phyloP scores from a whole-genome alignment of 2,888 invertebrate genomes.

The Galerucella nymphaeae region DNA sequence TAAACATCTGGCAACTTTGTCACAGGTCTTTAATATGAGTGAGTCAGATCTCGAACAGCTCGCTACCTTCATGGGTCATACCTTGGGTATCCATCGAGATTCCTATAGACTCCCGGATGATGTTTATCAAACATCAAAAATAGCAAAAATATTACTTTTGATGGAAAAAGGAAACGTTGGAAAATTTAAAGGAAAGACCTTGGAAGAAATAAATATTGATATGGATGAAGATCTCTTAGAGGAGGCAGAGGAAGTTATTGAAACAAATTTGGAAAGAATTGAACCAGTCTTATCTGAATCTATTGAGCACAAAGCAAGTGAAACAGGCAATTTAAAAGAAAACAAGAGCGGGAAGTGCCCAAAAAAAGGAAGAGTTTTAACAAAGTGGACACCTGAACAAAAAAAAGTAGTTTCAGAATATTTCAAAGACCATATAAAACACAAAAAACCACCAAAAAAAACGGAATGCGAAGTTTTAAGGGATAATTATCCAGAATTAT shows the following conservation, averaged over 20 bases:
- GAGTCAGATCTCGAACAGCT: constrained; percentile 48
- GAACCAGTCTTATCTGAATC: constrained; percentile 1
- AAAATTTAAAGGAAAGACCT: constrained; percentile 42
- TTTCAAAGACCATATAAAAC: constrained; percentile 6
- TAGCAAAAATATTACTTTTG: too few species aligned
- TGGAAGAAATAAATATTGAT: constrained; percentile 45
- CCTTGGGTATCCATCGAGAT: constrained; percentile 43
- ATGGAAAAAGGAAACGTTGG: constrained; percentile 42
- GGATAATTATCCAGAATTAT: constrained; percentile 26
- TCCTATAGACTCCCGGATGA: too few species aligned
- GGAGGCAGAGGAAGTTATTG: constrained; percentile 42
- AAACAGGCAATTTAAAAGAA: not conserved
- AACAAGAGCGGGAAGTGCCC: not conserved
- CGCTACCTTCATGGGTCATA: constrained; percentile 48
- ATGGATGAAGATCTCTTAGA: constrained; percentile 38
- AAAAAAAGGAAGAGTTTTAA: constrained; percentile 4
- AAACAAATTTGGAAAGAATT: constrained; percentile 39
- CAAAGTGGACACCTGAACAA: constrained; percentile 13
- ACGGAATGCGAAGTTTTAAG: constrained; percentile 35
- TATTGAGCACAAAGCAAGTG: constrained; percentile 3
- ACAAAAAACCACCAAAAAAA: constrained; percentile 25
- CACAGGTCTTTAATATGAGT: constrained; percentile 46
- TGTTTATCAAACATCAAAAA: too few species aligned
- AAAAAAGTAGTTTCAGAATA: constrained; percentile 2
- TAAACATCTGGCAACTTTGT: constrained; percentile 47